These are phyloP conservation scores for Eristalis pertinax DNA, from an alignment of 2,888 invertebrate genomes.

Conservation along the genomic window DNA sequence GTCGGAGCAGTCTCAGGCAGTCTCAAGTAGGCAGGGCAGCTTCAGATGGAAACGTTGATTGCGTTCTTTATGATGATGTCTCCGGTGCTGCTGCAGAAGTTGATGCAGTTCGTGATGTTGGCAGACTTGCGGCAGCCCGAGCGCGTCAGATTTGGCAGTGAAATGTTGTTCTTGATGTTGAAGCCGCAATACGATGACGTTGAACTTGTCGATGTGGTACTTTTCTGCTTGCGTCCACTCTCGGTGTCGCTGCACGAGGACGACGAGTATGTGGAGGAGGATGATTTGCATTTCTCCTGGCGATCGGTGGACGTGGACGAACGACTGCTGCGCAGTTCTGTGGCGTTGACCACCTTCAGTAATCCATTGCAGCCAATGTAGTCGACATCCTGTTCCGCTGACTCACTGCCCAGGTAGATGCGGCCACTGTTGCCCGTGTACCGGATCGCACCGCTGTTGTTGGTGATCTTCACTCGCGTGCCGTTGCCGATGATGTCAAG, in stretches of 20 bases:
- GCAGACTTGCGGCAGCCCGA: slow-evolving; percentile 47
- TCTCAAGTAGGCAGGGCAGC: not conserved
- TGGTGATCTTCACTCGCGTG: slow-evolving; percentile 78
- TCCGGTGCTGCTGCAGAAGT: slow-evolving; percentile 75
- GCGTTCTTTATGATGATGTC: slow-evolving; percentile 78
- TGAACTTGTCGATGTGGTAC: not conserved
- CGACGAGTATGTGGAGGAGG: slow-evolving; percentile 10
- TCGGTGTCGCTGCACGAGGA: slow-evolving; percentile 39
- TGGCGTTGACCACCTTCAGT: slow-evolving; percentile 78
- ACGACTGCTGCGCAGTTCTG: slow-evolving; percentile 68
- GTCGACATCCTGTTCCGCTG: slow-evolving; percentile 77
- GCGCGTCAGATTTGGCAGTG: slow-evolving; percentile 73
- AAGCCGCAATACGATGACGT: slow-evolving; percentile 24
- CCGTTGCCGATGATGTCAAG: slow-evolving; percentile 79
- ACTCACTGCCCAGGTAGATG: slow-evolving; percentile 78
- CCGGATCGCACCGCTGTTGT: slow-evolving; percentile 77
- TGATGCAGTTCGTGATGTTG: slow-evolving; percentile 76
- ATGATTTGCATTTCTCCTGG: slow-evolving; percentile 37
- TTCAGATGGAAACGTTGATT: slow-evolving; percentile 76
- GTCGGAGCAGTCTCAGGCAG: slow-evolving; percentile 28
- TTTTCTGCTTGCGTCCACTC: slow-evolving; percentile 30
- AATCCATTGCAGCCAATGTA: slow-evolving; percentile 80
- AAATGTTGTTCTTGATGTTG: slow-evolving; percentile 70
- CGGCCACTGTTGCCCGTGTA: slow-evolving; percentile 80
- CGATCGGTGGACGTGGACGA: slow-evolving; percentile 24